Evolutionary conservation across 64 coral and sea anemone species (phyloP).

Genomic region (Dendrophyllia cribrosa): DNA sequence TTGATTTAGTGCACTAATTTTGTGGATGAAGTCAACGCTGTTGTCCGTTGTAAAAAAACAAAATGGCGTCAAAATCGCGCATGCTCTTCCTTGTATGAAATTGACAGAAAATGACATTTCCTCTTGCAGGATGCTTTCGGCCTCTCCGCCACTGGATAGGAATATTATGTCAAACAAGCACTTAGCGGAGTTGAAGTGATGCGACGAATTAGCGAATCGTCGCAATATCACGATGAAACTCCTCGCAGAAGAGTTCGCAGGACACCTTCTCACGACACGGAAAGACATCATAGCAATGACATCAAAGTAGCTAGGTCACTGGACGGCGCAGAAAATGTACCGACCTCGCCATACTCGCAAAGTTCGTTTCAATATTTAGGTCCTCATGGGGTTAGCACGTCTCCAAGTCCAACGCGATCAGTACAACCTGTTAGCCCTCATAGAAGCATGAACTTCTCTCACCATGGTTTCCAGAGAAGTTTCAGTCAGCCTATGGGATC

Average conservation of each 20-base stretch:
- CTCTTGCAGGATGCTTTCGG: constrained; percentile 35
- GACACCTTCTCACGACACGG: constrained; percentile 86
- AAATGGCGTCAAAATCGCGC: constrained; percentile 97
- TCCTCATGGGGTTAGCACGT: constrained; percentile 53
- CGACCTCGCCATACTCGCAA: constrained; percentile 86
- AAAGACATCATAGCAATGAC: constrained; percentile 88
- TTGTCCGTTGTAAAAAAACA: constrained; percentile 67
- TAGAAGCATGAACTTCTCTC: constrained; percentile 58
- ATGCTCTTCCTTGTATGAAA: constrained; percentile 81
- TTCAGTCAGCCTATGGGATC: constrained; percentile 72
- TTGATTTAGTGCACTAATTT: constrained; percentile 50
- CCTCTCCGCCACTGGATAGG: background rate
- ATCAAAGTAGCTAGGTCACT: constrained; percentile 69
- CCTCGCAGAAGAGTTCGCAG: constrained; percentile 95
- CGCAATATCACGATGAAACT: constrained; percentile 98
- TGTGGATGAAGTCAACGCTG: constrained; percentile 55
- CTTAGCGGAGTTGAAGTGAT: constrained; percentile 69
- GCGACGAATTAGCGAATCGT: constrained; percentile 96
- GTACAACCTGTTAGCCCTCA: constrained; percentile 88
- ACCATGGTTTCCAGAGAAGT: constrained; percentile 52
- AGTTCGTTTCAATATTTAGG: constrained; percentile 73
- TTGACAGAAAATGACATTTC: constrained; percentile 41
- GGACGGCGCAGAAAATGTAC: constrained; percentile 82
- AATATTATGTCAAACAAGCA: constrained; percentile 48
- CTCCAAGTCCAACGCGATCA: constrained; percentile 51